Evolutionary conservation across 2,113 vertebrate species (phyloP).

Genomic region (Indicator indicator): DNA sequence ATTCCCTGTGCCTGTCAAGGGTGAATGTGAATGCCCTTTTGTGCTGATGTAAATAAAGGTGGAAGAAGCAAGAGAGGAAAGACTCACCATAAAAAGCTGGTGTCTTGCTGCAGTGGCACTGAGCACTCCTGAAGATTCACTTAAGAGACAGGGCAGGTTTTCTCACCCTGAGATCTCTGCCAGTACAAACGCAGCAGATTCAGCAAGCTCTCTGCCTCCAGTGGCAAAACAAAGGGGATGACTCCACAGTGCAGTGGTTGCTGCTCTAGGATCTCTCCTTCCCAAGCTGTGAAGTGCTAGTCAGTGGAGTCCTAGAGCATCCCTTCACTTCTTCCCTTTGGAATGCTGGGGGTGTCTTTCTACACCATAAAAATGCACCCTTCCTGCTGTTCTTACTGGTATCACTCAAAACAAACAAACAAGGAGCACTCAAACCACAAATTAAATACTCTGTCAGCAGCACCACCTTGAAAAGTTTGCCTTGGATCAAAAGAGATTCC

Average conservation of each 20-base stretch:
- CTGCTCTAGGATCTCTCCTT: not conserved
- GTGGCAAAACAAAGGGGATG: not conserved
- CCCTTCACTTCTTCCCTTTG: not conserved
- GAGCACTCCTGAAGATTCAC: not conserved
- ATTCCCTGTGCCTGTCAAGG: not conserved
- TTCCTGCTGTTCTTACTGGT: constrained; percentile 21
- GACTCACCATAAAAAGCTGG: not conserved
- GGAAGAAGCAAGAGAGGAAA: not conserved
- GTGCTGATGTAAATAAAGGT: not conserved
- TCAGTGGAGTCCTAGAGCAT: not conserved
- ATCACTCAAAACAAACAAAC: constrained; percentile 49
- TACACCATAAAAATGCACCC: constrained; percentile 8
- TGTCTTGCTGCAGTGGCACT: not conserved
- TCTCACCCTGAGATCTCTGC: not conserved
- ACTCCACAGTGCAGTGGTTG: not conserved
- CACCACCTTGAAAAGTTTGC: constrained; percentile 37
- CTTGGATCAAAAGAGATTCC: constrained; percentile 27
- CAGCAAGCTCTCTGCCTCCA: not conserved
- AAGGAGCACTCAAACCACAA: constrained; percentile 12
- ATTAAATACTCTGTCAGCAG: constrained; percentile 55
- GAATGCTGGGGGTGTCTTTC: constrained; percentile 3
- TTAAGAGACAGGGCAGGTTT: not conserved
- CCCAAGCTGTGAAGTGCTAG: not conserved
- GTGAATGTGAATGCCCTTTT: not conserved
- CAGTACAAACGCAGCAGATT: not conserved